phyloP scores from a whole-genome alignment of 2,113 vertebrate species.

The Machaerirhynchus nigripectus region DNA sequence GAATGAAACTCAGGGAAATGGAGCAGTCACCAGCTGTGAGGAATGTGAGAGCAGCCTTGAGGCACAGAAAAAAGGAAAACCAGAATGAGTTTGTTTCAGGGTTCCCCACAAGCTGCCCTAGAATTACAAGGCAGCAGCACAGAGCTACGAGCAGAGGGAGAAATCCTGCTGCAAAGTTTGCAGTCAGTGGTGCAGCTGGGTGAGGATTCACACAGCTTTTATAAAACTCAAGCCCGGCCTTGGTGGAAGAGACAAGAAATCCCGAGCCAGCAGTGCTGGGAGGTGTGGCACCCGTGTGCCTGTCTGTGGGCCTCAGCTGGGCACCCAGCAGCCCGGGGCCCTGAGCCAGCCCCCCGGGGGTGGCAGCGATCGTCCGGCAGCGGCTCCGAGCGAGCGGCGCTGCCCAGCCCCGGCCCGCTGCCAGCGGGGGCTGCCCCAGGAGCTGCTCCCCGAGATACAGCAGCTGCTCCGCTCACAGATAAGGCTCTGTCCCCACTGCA shows the following conservation, averaged over 20 bases:
- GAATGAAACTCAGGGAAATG: not conserved
- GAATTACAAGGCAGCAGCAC: not conserved
- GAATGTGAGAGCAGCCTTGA: not conserved
- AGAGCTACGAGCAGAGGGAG: not conserved
- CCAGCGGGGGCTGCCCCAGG: not conserved
- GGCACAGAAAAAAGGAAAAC: not conserved
- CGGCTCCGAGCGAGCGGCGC: accelerated
- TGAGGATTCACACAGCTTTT: not conserved
- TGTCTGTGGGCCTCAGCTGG: not conserved
- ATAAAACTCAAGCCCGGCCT: not conserved
- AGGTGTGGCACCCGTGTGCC: not conserved
- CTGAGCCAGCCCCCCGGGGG: not conserved
- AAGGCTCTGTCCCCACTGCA: not conserved
- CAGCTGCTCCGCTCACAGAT: not conserved
- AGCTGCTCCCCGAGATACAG: not conserved
- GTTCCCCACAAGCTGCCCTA: not conserved
- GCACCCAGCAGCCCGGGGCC: not conserved
- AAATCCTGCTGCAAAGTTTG: not conserved
- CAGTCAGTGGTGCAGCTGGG: accelerated
- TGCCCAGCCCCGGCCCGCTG: not conserved
- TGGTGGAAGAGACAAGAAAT: not conserved
- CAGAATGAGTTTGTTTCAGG: not conserved
- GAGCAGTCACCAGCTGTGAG: not conserved
- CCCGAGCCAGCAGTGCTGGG: not conserved
- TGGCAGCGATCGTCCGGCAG: accelerated